Conservation (phyloP, 2,113 vertebrate genomes). For the Gadus macrocephalus region DNA sequence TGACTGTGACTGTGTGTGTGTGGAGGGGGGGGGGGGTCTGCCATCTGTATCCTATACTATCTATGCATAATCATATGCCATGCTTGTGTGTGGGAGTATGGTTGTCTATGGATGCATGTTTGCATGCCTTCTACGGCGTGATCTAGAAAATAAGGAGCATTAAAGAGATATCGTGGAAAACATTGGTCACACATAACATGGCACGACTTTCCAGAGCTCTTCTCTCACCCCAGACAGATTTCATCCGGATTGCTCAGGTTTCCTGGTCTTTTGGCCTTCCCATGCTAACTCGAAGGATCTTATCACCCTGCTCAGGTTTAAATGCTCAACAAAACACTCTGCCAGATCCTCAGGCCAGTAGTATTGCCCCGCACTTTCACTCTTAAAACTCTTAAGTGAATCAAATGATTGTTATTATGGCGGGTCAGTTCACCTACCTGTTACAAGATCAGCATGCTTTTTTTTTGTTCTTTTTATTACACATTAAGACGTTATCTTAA, state of each 20-base stretch:
- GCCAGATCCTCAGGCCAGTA: constrained; percentile 36
- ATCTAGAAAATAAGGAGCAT: constrained; percentile 36
- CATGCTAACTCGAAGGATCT: constrained; percentile 66
- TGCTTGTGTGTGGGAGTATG: constrained; percentile 9
- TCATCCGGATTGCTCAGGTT: constrained; percentile 60
- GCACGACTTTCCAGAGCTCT: constrained; percentile 51
- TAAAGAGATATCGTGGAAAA: constrained; percentile 53
- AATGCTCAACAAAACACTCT: constrained; percentile 56
- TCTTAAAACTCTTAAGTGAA: constrained; percentile 30
- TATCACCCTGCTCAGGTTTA: constrained; percentile 64
- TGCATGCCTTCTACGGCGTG: constrained; percentile 10
- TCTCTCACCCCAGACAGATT: constrained; percentile 56
- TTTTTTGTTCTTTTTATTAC: constrained; percentile 7
- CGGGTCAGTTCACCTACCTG: neutral
- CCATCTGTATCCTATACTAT: neutral
- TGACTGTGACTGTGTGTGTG: constrained; percentile 20
- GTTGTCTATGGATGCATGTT: constrained; percentile 25
- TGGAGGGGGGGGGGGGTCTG: neutral
- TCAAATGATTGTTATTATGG: constrained; percentile 1
- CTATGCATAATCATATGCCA: too few relatives aligned
- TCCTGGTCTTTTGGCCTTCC: constrained; percentile 59
- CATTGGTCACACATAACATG: constrained; percentile 59
- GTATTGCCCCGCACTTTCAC: constrained; percentile 28
- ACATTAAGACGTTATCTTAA: neutral
- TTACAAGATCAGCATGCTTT: constrained; percentile 5